These are phyloP conservation scores for Tromatobia lineatoria DNA, from an alignment of 2,888 invertebrate species.

Conservation along the genomic window DNA sequence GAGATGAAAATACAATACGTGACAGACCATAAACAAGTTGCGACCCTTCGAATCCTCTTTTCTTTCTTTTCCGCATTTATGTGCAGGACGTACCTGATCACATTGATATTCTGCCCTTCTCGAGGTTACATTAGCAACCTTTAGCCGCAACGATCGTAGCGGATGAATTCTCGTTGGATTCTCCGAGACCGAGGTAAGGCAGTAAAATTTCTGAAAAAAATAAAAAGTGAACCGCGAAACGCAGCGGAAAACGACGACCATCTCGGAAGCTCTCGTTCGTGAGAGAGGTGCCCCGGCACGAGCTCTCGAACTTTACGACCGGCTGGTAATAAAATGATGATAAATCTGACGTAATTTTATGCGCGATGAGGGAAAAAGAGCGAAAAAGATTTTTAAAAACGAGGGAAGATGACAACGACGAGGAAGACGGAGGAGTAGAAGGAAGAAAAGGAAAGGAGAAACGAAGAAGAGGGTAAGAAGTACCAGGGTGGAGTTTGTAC, in stretches of 20 bases:
- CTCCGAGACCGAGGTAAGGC: neutral
- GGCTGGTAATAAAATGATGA: conserved; percentile 64
- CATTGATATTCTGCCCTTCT: conserved; percentile 55
- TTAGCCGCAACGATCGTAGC: conserved; percentile 41
- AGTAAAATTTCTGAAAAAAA: conserved; percentile 61
- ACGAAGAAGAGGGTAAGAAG: conserved; percentile 42
- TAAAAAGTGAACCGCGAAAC: conserved; percentile 44
- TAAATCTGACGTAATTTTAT: conserved; percentile 64
- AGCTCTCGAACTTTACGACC: conserved; percentile 63
- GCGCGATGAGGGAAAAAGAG: conserved; percentile 54
- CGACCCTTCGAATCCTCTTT: neutral
- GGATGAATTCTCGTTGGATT: conserved; percentile 40
- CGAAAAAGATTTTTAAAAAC: conserved; percentile 30
- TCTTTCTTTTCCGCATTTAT: too few relatives aligned
- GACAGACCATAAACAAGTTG: neutral
- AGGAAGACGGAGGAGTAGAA: conserved; percentile 33
- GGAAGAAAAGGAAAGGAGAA: conserved; percentile 20
- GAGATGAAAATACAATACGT: neutral
- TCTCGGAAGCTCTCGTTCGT: conserved; percentile 8
- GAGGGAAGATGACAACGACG: conserved; percentile 4
- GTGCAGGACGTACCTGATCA: conserved; percentile 1
- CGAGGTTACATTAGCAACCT: conserved; percentile 50
- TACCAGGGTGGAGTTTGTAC: conserved; percentile 42
- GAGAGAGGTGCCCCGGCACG: conserved; percentile 19
- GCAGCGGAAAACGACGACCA: conserved; percentile 41